Evolutionary conservation across 2,888 invertebrate genomes (phyloP).

Genomic region (Leptopilina syphax): DNA sequence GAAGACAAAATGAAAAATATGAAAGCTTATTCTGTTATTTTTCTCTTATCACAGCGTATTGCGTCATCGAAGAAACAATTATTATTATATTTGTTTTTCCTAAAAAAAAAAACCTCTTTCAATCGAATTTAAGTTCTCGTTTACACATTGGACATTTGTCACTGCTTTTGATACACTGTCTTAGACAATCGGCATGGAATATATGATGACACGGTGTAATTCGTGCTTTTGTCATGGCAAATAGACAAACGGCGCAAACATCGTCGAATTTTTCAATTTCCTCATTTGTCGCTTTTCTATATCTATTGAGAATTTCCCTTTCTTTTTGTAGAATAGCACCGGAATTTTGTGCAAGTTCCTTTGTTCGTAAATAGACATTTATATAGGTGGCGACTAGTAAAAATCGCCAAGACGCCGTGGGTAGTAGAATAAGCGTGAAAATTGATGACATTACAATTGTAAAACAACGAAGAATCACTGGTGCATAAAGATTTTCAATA

Average conservation of each 20-base stretch:
- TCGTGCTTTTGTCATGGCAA: slow-evolving; percentile 83
- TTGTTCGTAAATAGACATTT: slow-evolving; percentile 81
- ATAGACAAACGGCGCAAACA: slow-evolving; percentile 88
- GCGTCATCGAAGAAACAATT: no score
- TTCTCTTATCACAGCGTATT: slow-evolving; percentile 28
- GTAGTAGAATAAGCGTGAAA: slow-evolving; percentile 79
- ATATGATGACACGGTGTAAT: slow-evolving; percentile 89
- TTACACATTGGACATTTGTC: slow-evolving; percentile 88
- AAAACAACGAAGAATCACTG: slow-evolving; percentile 81
- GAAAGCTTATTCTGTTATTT: background rate
- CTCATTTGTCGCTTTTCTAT: slow-evolving; percentile 82
- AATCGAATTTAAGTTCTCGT: slow-evolving; percentile 81
- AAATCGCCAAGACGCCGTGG: slow-evolving; percentile 80
- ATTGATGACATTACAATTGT: slow-evolving; percentile 80
- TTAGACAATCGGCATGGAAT: slow-evolving; percentile 87
- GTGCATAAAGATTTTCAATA: slow-evolving; percentile 85
- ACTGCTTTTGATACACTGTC: slow-evolving; percentile 84
- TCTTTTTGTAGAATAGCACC: slow-evolving; percentile 80
- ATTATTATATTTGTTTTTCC: no score
- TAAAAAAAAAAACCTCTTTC: slow-evolving; percentile 56
- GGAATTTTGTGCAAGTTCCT: slow-evolving; percentile 81
- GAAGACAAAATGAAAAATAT: background rate
- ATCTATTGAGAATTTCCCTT: slow-evolving; percentile 81
- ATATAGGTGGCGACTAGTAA: slow-evolving; percentile 81
- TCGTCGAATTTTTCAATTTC: slow-evolving; percentile 86